Evolutionary conservation across 2,888 invertebrate species (phyloP), one percentile per base, ranked within the genome.

Genomic region (Venusia cambrica): DNA sequence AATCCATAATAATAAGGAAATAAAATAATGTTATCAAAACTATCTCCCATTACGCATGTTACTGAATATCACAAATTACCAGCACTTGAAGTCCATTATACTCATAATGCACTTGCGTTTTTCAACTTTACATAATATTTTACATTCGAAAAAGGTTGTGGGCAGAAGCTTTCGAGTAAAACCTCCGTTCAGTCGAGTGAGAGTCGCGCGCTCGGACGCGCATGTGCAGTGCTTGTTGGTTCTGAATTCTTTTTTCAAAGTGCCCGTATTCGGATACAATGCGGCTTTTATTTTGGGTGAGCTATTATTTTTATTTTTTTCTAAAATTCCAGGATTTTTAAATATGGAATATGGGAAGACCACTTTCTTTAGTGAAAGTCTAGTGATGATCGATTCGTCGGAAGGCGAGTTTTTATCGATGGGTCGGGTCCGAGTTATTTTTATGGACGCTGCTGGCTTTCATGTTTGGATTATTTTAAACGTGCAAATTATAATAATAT

Each of bases 281-380:
- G 85, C 74, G 84, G 76, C 77, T 78, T 46, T 63, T 73, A 63
- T 78, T 74, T 79, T 85, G 80, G 85, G 85, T 87, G 66, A 68
- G 85, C 71, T 55, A 35, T 42, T 34, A 34, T 25, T 20, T 17
- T n/a, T 7, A 10, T 21, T 24, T 35, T 40, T 55, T 53, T 59
- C 28, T 12, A 25, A n/a, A n/a, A 34, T 44, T 34, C 45, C 36
- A 36, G 22, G 38, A 35, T 27, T 35, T 24, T 12, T 24, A 22
- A 35, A 38, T 45, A 45, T 40, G 33, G 38, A 31, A 38, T 40
- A 38, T 19, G 51, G 44, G 54, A 30, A 48, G 56, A 51, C 63
- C 54, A 73, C 74, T 76, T 74, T 75, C 71, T 73, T 71, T 64
- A 73, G 76, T 75, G 74, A 76, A 76, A 76, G 75, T 76, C 48